phyloP scores from a whole-genome alignment of 2,888 invertebrate species.

The Machimus rusticus region DNA sequence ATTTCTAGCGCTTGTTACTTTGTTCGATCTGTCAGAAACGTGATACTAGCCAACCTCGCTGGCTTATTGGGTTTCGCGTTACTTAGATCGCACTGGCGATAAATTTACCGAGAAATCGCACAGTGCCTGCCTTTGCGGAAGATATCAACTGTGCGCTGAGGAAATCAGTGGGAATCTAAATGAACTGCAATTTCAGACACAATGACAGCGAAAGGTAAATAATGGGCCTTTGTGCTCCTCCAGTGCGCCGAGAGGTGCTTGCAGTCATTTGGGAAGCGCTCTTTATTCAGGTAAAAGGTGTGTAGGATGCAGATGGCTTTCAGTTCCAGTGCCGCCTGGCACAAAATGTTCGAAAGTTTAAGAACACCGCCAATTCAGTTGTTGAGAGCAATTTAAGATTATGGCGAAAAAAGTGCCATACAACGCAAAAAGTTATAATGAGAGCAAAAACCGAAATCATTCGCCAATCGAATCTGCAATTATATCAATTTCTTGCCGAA shows the following conservation, averaged over 20 bases:
- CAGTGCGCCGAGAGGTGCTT: not conserved
- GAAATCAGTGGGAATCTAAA: conserved; percentile 14
- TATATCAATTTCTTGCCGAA: not conserved
- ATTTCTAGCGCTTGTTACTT: conserved; percentile 50
- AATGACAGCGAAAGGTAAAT: conserved; percentile 7
- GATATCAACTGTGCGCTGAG: not conserved
- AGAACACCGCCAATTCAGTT: not conserved
- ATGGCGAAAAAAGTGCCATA: not conserved
- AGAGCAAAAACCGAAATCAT: not conserved
- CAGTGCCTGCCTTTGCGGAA: conserved; percentile 20
- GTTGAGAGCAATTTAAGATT: not conserved
- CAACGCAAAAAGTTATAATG: not conserved
- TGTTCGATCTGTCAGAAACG: conserved; percentile 42
- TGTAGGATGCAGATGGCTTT: not conserved
- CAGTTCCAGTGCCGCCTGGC: not conserved
- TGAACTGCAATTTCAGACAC: conserved; percentile 10
- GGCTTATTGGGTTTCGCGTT: conserved; percentile 1
- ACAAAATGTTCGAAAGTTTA: not conserved
- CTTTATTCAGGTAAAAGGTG: not conserved
- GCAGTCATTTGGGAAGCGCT: not conserved
- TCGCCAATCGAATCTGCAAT: not conserved
- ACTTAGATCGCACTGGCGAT: conserved; percentile 12
- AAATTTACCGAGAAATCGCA: conserved; percentile 8
- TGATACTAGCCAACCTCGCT: conserved; percentile 2
- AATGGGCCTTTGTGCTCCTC: not conserved